Base-by-base conservation (phyloP, 2,113 vertebrate genomes). In the Stictonetta naevosa region DNA sequence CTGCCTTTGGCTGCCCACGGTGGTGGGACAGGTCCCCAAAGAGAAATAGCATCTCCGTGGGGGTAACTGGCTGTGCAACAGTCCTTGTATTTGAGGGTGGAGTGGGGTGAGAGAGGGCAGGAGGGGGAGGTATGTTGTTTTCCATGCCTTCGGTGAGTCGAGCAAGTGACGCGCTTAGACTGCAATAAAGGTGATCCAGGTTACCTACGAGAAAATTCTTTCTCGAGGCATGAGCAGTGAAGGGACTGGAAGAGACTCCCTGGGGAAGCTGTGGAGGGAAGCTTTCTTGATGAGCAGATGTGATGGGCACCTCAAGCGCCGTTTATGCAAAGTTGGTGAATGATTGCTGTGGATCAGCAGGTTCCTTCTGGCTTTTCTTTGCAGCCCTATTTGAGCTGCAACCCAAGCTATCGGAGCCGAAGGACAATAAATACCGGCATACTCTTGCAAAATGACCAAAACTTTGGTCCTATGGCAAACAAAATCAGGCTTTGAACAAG, bases 141-240 rank as follows among this genome's bases (percentile, higher is more conserved):
- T 33, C 23, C 8, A 0, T 69, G 48, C 33, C 6, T n/a, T 60
- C 23, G 38, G 16, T 59, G 42, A 64, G 17, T 5, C 46, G 25
- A 63, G 50, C 25, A 23, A 71, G 2, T 0, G 0, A 40, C 72
- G 59, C 1, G 0, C n/a, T 20, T 64, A 22, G 83, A 56, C 46
- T 33, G 28, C n/a, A 9, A 10, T 68, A 28, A 56, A 60, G 13
- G 33, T 34, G 2, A 29, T 60, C 20, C 10, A 28, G 46, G 17
- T 22, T 88, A 4, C 34, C 28, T 44, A 7, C 48, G 83, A 29
- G 38, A 66, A 77, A 62, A 48, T 21, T 12, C 16, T 44, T 42
- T 29, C 36, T 69, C 8, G 76, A 44, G 29, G 23, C 7, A 4
- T 38, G 19, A 59, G 22, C 21, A 46, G 58, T 53, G 38, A 67